phyloP scores from a whole-genome alignment of 2,888 invertebrate species.

The Acrobasis consociella region DNA sequence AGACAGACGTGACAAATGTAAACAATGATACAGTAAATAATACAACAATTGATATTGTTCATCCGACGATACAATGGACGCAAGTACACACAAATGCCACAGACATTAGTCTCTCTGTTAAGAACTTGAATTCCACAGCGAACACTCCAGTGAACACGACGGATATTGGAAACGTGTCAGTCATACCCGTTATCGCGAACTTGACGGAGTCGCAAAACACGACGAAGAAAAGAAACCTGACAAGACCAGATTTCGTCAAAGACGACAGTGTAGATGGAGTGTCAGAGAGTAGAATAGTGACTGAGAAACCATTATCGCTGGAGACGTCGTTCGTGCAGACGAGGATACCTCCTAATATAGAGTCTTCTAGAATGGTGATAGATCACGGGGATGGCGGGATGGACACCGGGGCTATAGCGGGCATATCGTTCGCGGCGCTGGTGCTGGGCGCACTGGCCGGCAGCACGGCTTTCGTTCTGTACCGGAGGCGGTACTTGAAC shows the following conservation, averaged over 20 bases:
- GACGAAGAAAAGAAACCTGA: conserved; percentile 61
- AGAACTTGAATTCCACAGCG: conserved; percentile 38
- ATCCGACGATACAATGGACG: conserved; percentile 61
- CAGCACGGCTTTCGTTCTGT: conserved; percentile 86
- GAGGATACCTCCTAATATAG: conserved; percentile 68
- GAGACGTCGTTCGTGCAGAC: conserved; percentile 73
- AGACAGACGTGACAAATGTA: conserved; percentile 32
- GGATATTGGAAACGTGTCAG: conserved; percentile 42
- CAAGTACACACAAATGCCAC: conserved; percentile 45
- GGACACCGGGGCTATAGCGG: conserved; percentile 85
- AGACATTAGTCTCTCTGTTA: too few relatives aligned
- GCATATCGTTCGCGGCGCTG: conserved; percentile 86
- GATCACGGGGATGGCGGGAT: conserved; percentile 65
- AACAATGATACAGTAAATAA: conserved; percentile 37
- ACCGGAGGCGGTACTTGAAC: conserved; percentile 88
- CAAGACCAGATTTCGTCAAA: conserved; percentile 63
- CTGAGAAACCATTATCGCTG: conserved; percentile 71
- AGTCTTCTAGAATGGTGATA: conserved; percentile 67
- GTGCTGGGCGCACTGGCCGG: conserved; percentile 85
- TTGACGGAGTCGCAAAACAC: conserved; percentile 58
- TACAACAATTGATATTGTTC: conserved; percentile 42
- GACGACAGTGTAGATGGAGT: conserved; percentile 58
- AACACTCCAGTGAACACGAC: conserved; percentile 36
- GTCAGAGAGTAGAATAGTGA: conserved; percentile 70
- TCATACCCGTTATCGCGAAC: conserved; percentile 41